Percentiles rank a stretch among this genome's conserved stretches.
These are phyloP conservation scores for Aphidius gifuensis DNA, from an alignment of 1,140 invertebrate species.

Conservation along the genomic window DNA sequence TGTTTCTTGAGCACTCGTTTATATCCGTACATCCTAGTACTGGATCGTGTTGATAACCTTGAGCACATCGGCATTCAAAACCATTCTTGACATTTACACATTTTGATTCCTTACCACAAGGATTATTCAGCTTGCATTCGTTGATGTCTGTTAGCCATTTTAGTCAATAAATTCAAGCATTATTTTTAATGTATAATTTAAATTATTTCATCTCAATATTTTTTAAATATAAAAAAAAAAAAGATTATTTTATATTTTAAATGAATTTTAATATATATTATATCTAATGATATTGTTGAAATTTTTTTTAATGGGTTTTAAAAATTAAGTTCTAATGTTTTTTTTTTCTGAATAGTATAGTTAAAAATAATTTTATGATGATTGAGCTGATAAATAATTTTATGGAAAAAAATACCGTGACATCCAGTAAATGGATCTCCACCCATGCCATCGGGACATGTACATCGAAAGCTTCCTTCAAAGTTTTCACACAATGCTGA, in stretches of 20 bases:
- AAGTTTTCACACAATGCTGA: conserved; percentile 71
- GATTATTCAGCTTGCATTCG: conserved; percentile 56
- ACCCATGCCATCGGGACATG: conserved; percentile 72
- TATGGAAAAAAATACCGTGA: conserved; percentile 58
- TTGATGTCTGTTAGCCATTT: conserved; percentile 56
- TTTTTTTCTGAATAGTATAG: too few species aligned
- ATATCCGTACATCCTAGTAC: conserved; percentile 54
- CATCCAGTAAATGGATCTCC: conserved; percentile 72
- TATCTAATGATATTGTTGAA: too few species aligned
- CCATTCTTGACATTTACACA: conserved; percentile 58
- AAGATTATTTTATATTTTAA: neutral
- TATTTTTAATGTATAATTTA: neutral
- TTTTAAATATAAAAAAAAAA: neutral
- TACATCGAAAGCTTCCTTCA: conserved; percentile 71
- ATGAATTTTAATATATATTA: neutral
- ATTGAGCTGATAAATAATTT: neutral
- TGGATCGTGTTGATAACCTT: conserved; percentile 51
- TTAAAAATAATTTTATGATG: too few species aligned
- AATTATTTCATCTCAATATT: neutral
- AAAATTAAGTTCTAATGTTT: neutral
- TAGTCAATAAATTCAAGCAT: conserved; percentile 3
- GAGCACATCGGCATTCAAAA: conserved; percentile 57
- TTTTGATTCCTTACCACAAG: conserved; percentile 57
- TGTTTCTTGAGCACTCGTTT: conserved; percentile 56
- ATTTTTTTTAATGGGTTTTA: neutral